Percentiles rank a stretch among this genome's conserved stretches.
Evolutionary conservation across 2,888 invertebrate genomes (phyloP).

Genomic region (Amblyjoppa proteus): DNA sequence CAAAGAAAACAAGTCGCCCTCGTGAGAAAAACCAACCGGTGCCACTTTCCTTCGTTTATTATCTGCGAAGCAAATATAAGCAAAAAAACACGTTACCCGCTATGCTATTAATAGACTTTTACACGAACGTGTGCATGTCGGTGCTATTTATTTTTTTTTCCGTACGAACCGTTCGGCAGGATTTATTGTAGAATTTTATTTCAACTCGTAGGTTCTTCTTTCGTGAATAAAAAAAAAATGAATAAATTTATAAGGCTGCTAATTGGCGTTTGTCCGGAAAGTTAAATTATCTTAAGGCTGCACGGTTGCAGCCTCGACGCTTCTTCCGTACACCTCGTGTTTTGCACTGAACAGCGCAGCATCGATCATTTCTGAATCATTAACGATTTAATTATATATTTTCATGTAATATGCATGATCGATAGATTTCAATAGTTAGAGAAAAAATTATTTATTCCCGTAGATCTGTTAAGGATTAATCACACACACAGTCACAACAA

Average conservation of each 20-base stretch:
- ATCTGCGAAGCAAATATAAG: constrained; percentile 25
- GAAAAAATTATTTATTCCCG: no score
- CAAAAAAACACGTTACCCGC: constrained; percentile 15
- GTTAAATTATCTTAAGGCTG: neutral
- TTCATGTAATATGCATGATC: no score
- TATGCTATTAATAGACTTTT: constrained; percentile 43
- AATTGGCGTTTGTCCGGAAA: constrained; percentile 9
- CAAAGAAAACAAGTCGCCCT: constrained; percentile 53
- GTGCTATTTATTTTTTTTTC: no score
- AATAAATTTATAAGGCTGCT: neutral
- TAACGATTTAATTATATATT: neutral
- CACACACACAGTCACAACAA: no score
- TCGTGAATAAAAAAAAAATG: neutral
- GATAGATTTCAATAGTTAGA: no score
- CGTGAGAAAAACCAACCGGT: constrained; percentile 36
- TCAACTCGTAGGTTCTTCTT: neutral
- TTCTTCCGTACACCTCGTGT: constrained; percentile 31
- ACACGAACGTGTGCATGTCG: neutral
- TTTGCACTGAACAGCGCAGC: neutral
- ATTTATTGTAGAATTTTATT: constrained; percentile 33
- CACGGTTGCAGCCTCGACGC: constrained; percentile 42
- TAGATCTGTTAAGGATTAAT: no score
- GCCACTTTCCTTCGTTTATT: constrained; percentile 48
- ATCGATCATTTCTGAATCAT: constrained; percentile 10
- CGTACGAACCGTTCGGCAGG: neutral